Evolutionary conservation across 2,888 invertebrate genomes (phyloP).

Genomic region (Pseudococcus longispinus): DNA sequence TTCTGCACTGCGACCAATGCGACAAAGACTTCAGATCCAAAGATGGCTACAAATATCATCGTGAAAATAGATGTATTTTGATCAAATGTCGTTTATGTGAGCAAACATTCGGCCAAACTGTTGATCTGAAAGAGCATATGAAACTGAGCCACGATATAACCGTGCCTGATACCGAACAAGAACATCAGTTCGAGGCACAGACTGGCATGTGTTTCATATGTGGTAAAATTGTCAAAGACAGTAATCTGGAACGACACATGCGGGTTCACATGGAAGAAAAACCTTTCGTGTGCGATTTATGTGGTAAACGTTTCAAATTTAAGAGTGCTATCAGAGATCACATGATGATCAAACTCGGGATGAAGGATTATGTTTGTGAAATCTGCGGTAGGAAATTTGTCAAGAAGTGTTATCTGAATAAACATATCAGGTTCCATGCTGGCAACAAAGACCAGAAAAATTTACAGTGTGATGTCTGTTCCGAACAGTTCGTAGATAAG

Average conservation of each 20-base stretch:
- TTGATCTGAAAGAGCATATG: not conserved
- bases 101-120: not conserved
- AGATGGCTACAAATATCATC: slow-evolving; percentile 46
- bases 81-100: slow-evolving; percentile 10
- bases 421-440: slow-evolving; percentile 17
- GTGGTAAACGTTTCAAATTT: slow-evolving; percentile 51
- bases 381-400: slow-evolving; percentile 50
- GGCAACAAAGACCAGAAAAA: not conserved
- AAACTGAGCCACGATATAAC: not conserved
- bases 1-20: slow-evolving; percentile 21
- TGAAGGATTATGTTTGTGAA: slow-evolving; percentile 52
- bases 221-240: slow-evolving; percentile 49
- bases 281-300: slow-evolving; percentile 44
- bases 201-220: slow-evolving; percentile 47
- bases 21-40: slow-evolving; percentile 35
- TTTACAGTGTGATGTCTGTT: not conserved
- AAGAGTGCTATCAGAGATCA: slow-evolving; percentile 47
- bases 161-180: not conserved
- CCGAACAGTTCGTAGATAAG: not conserved
- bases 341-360: slow-evolving; percentile 33
- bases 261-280: slow-evolving; percentile 43
- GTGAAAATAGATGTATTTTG: slow-evolving; percentile 21
- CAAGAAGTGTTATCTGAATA: slow-evolving; percentile 44
- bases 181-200: not conserved
- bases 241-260: slow-evolving; percentile 49